These are phyloP conservation scores for Tapirus indicus DNA, from an alignment of 2,797 vertebrate species.

Conservation along the genomic window DNA sequence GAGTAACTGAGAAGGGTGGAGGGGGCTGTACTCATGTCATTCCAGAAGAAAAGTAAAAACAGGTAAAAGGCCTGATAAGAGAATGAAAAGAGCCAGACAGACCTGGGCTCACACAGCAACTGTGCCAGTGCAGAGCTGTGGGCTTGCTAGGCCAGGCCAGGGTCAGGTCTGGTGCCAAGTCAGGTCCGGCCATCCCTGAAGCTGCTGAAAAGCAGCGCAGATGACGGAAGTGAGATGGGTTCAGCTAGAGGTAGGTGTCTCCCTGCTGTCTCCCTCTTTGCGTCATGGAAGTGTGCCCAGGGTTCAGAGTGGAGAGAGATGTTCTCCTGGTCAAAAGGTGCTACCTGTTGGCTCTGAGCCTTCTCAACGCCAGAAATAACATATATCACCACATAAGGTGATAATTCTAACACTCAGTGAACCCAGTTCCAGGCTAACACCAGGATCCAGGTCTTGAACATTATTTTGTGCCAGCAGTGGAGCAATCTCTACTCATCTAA, in stretches of 20 bases:
- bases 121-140: accelerated
- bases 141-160: background rate
- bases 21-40: background rate
- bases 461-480: background rate
- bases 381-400: background rate
- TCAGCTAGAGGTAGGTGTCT: background rate
- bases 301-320: background rate
- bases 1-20: background rate
- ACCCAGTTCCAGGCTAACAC: background rate
- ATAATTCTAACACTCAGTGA: background rate
- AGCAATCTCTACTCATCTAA: background rate
- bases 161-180: background rate
- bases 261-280: too few species aligned
- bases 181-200: background rate
- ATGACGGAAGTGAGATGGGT: background rate
- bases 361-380: background rate
- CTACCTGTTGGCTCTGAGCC: too few species aligned
- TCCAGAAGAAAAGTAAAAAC: background rate
- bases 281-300: background rate
- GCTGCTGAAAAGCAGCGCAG: background rate
- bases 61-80: background rate
- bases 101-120: background rate
- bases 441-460: background rate
- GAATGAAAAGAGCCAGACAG: background rate
- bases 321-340: background rate